These are phyloP conservation scores for Chaenogobius annularis DNA, from an alignment of 2,113 vertebrate species.

Conservation along the genomic window DNA sequence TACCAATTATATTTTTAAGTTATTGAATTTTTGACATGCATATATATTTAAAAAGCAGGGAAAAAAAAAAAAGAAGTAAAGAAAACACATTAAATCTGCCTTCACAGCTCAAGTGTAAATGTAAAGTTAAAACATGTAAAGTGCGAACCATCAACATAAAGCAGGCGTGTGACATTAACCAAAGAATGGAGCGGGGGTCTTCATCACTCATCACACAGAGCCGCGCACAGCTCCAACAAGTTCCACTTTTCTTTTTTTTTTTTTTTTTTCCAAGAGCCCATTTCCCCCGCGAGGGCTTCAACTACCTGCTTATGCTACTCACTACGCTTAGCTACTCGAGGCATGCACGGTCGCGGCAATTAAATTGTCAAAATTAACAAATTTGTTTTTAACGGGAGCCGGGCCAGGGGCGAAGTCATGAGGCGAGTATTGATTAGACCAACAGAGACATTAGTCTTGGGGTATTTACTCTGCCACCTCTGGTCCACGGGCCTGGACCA, in stretches of 20 bases:
- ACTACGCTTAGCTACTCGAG: too few species aligned
- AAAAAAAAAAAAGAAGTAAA: too few species aligned
- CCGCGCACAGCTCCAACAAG: slow-evolving; percentile 64
- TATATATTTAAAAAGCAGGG: not conserved
- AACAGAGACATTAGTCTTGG: slow-evolving; percentile 96
- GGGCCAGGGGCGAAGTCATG: slow-evolving; percentile 93
- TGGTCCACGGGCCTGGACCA: slow-evolving; percentile 85
- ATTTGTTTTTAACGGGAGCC: slow-evolving; percentile 98
- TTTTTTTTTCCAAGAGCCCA: slow-evolving; percentile 36
- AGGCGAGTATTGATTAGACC: slow-evolving; percentile 92
- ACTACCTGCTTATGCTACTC: slow-evolving; percentile 75
- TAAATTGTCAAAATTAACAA: slow-evolving; percentile 99
- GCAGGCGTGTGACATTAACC: slow-evolving; percentile 32
- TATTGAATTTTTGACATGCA: not conserved
- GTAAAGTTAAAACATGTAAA: slow-evolving; percentile 10
- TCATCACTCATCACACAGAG: slow-evolving; percentile 55
- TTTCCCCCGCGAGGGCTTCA: slow-evolving; percentile 56
- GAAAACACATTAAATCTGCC: not conserved
- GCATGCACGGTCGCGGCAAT: slow-evolving; percentile 88
- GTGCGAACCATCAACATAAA: slow-evolving; percentile 19
- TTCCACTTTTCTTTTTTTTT: slow-evolving; percentile 62
- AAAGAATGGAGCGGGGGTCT: slow-evolving; percentile 31
- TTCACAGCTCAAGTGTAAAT: not conserved
- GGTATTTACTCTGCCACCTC: slow-evolving; percentile 98
- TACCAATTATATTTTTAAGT: too few species aligned